A percentile compares a stretch with the other conserved stretches of the same genome.
Conservation (phyloP, 2,113 vertebrate genomes). For the Pelecanus crispus region DNA sequence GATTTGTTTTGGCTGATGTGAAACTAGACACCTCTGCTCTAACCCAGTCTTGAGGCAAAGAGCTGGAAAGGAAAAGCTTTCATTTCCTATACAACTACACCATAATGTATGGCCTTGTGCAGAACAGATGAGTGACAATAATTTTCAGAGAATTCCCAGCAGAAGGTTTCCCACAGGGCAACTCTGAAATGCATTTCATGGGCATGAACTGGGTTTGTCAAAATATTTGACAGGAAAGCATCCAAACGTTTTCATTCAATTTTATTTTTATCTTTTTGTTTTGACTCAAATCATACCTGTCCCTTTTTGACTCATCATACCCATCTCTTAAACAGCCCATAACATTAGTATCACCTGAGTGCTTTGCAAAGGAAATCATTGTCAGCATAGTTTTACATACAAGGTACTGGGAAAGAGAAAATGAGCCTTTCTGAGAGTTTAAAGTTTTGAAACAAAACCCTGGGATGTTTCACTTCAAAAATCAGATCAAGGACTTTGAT, state of each 20-base stretch:
- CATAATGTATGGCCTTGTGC: background rate
- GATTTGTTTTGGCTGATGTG: background rate
- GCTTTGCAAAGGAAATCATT: background rate
- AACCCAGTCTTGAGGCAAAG: background rate
- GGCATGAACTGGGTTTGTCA: background rate
- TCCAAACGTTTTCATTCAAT: background rate
- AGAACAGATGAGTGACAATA: background rate
- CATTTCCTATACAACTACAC: background rate
- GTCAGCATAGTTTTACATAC: background rate
- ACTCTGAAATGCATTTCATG: background rate
- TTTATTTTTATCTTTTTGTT: background rate
- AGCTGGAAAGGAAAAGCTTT: background rate
- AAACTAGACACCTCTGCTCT: background rate
- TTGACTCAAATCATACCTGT: background rate
- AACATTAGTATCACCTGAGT: background rate
- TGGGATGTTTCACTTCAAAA: background rate
- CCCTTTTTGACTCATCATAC: background rate
- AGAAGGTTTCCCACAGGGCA: background rate
- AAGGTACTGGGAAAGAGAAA: background rate
- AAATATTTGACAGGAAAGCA: background rate
- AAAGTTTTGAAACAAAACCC: background rate
- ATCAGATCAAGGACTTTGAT: background rate
- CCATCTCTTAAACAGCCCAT: background rate
- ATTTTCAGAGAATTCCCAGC: background rate
- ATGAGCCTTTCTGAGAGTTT: background rate